A percentile compares a stretch with the other conserved stretches of the same genome.
Evolutionary conservation across 2,113 vertebrate species (phyloP).

Genomic region (Oostethus manadensis): DNA sequence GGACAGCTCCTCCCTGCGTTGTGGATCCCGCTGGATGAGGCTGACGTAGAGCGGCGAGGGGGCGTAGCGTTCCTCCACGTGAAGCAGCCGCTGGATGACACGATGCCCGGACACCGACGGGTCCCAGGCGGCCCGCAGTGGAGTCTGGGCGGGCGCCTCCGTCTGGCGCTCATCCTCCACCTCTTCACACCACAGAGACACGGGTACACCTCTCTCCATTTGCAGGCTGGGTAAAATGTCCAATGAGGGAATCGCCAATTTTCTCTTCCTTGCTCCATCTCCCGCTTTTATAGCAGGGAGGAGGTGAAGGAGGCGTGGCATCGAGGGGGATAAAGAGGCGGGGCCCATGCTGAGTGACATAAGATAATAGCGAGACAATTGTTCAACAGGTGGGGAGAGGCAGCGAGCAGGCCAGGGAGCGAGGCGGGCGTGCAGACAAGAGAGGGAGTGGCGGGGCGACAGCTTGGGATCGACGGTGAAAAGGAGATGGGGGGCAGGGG

Average conservation of each 20-base stretch:
- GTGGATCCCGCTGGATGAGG: slow-evolving; percentile 70
- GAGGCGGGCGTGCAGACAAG: slow-evolving; percentile 47
- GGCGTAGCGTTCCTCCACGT: slow-evolving; percentile 67
- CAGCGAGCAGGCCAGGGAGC: slow-evolving; percentile 10
- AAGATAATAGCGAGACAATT: slow-evolving; percentile 57
- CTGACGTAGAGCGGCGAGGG: slow-evolving; percentile 69
- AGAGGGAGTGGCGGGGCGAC: slow-evolving; percentile 67
- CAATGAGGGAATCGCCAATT: not conserved
- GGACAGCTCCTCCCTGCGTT: slow-evolving; percentile 69
- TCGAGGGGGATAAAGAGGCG: slow-evolving; percentile 4
- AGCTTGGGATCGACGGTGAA: slow-evolving; percentile 70
- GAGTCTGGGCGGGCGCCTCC: not conserved
- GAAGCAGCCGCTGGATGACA: slow-evolving; percentile 71
- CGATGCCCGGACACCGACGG: slow-evolving; percentile 67
- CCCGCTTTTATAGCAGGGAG: slow-evolving; percentile 57
- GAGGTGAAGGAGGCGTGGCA: slow-evolving; percentile 4
- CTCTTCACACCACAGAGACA: slow-evolving; percentile 77
- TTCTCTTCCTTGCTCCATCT: not conserved
- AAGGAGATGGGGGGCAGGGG: slow-evolving; percentile 45
- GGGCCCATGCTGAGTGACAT: slow-evolving; percentile 36
- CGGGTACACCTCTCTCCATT: slow-evolving; percentile 45
- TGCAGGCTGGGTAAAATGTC: slow-evolving; percentile 5
- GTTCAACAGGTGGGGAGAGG: slow-evolving; percentile 22
- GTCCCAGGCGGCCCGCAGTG: slow-evolving; percentile 69
- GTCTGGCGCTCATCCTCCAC: slow-evolving; percentile 37